A percentile compares a stretch with the other conserved stretches of the same genome.
Evolutionary conservation across 2,797 vertebrate species (phyloP).

Genomic region (Mico argentatus): DNA sequence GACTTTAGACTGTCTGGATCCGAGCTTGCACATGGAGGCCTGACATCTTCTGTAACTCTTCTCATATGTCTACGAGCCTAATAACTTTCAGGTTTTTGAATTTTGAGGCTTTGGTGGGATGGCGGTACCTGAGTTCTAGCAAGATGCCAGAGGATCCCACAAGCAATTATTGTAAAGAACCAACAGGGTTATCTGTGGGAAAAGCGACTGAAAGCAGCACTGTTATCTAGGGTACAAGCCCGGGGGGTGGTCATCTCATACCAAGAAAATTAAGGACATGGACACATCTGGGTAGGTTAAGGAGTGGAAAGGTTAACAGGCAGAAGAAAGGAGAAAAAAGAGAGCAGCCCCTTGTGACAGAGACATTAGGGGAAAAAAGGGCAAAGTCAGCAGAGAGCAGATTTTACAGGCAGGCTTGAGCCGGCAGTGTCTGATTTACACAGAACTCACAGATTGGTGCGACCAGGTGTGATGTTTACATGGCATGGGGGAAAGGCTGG

Average conservation of each 20-base stretch:
- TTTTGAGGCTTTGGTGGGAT: background rate
- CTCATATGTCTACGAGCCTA: background rate
- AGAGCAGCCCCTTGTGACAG: background rate
- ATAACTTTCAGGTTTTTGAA: background rate
- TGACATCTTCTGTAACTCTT: background rate
- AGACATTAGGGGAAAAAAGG: fast-evolving
- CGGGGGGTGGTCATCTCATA: background rate
- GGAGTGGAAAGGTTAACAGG: background rate
- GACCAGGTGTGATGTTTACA: background rate
- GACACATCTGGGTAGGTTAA: background rate
- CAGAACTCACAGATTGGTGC: background rate
- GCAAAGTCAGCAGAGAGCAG: background rate
- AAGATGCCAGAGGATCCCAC: background rate
- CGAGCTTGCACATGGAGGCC: too few species aligned
- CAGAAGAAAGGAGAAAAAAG: background rate
- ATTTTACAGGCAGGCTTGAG: background rate
- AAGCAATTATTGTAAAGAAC: background rate
- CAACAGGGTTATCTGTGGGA: background rate
- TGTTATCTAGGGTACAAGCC: background rate
- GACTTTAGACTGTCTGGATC: too few species aligned
- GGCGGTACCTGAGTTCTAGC: background rate
- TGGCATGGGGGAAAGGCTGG: background rate
- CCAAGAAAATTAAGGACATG: background rate
- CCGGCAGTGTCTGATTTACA: background rate
- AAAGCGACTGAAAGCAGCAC: background rate